phyloP scores from a whole-genome alignment of 2,797 vertebrate genomes.

The Schizothorax lantsangensis region DNA sequence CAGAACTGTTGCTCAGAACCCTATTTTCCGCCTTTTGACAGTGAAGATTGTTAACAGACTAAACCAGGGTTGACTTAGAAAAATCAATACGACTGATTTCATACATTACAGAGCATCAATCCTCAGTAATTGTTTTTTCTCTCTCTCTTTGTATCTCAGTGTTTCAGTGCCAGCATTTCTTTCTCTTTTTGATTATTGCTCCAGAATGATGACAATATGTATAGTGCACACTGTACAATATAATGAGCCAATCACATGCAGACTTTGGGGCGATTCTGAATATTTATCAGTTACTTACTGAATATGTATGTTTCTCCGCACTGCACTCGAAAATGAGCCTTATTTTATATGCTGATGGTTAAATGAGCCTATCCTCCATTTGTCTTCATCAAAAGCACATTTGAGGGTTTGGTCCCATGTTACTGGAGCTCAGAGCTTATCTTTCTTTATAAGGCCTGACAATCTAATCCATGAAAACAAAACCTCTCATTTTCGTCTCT shows the following conservation, averaged over 20 bases:
- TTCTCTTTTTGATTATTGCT: slow-evolving; percentile 34
- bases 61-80: slow-evolving; percentile 31
- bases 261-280: slow-evolving; percentile 57
- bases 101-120: slow-evolving; percentile 43
- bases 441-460: slow-evolving; percentile 63
- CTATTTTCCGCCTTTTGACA: neutral
- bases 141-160: neutral
- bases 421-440: slow-evolving; percentile 57
- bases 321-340: slow-evolving; percentile 57
- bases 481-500: slow-evolving; percentile 58
- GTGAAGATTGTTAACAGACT: slow-evolving; percentile 33
- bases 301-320: slow-evolving; percentile 54
- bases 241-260: slow-evolving; percentile 45
- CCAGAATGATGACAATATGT: slow-evolving; percentile 48
- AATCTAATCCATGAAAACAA: slow-evolving; percentile 63
- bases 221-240: slow-evolving; percentile 44
- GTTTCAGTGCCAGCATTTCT: slow-evolving; percentile 12
- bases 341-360: slow-evolving; percentile 61
- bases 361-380: slow-evolving; percentile 61
- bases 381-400: slow-evolving; percentile 66
- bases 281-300: slow-evolving; percentile 61
- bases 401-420: slow-evolving; percentile 60
- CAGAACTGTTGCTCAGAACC: slow-evolving; percentile 16
- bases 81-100: slow-evolving; percentile 36
- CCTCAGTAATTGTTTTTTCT: slow-evolving; percentile 31